phyloP scores from a whole-genome alignment of 1,140 invertebrate genomes.

The Laupala kohalensis region DNA sequence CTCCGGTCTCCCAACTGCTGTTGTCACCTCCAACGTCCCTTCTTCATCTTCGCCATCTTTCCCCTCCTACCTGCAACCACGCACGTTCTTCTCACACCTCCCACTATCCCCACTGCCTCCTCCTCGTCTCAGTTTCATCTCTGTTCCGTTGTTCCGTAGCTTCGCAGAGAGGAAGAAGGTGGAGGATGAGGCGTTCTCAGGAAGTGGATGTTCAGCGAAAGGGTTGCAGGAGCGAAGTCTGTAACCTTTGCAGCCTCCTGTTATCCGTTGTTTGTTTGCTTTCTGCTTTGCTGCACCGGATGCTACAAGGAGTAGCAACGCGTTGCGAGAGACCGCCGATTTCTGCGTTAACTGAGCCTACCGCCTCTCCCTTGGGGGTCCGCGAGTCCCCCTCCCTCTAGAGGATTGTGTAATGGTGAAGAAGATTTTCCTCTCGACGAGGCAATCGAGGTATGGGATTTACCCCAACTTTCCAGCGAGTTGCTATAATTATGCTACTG shows the following conservation, averaged over 20 bases:
- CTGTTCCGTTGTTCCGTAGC: not conserved
- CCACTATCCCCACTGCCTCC: not conserved
- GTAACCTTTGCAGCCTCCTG: too few species aligned
- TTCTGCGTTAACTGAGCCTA: not conserved
- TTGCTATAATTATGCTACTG: too few species aligned
- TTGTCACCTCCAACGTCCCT: too few species aligned
- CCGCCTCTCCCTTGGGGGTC: too few species aligned
- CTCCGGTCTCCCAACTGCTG: too few species aligned
- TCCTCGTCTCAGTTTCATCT: not conserved
- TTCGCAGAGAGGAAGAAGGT: not conserved
- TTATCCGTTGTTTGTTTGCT: not conserved
- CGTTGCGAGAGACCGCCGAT: not conserved
- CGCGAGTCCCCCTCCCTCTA: too few species aligned
- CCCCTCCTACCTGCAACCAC: not conserved
- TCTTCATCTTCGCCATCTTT: not conserved
- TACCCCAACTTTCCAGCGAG: too few species aligned
- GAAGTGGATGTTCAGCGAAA: not conserved
- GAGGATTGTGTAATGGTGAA: too few species aligned
- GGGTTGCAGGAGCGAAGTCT: not conserved
- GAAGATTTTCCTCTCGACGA: too few species aligned
- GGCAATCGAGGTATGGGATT: too few species aligned
- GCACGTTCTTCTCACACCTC: not conserved
- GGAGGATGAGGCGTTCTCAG: too few species aligned
- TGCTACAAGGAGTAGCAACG: not conserved
- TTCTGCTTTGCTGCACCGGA: not conserved